Evolutionary conservation across 2,113 vertebrate species (phyloP).

Genomic region (Caracal caracal): DNA sequence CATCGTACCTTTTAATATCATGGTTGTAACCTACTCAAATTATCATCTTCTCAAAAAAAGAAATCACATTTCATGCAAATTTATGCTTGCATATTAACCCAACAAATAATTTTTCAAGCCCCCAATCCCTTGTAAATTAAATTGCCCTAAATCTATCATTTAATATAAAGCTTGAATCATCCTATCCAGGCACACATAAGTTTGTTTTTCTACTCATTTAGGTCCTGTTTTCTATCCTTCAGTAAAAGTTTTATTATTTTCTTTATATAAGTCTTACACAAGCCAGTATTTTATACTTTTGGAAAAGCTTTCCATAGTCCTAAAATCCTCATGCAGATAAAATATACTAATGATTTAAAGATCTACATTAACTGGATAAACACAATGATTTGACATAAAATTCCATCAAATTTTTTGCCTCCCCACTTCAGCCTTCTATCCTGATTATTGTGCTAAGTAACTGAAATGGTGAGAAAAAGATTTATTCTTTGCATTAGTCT

Average conservation of each 20-base stretch:
- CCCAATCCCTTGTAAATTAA: neutral
- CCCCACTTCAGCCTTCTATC: neutral
- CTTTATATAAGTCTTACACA: neutral
- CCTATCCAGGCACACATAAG: neutral
- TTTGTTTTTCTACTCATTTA: neutral
- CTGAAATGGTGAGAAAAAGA: neutral
- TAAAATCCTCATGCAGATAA: neutral
- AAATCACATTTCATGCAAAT: neutral
- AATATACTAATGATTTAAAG: neutral
- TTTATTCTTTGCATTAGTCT: neutral
- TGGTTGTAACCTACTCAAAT: neutral
- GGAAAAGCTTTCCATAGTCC: neutral
- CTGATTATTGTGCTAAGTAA: neutral
- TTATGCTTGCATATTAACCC: neutral
- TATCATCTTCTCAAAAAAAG: neutral
- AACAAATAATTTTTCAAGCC: neutral
- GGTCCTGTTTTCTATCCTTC: neutral
- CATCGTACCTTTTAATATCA: neutral
- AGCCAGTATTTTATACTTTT: neutral
- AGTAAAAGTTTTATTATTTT: neutral
- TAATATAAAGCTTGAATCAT: neutral
- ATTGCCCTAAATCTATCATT: neutral
- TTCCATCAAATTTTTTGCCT: neutral
- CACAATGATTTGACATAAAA: neutral
- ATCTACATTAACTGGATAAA: neutral